These are phyloP conservation scores for Litoditis marina DNA, from an alignment of 2,888 invertebrate species.

Conservation along the genomic window DNA sequence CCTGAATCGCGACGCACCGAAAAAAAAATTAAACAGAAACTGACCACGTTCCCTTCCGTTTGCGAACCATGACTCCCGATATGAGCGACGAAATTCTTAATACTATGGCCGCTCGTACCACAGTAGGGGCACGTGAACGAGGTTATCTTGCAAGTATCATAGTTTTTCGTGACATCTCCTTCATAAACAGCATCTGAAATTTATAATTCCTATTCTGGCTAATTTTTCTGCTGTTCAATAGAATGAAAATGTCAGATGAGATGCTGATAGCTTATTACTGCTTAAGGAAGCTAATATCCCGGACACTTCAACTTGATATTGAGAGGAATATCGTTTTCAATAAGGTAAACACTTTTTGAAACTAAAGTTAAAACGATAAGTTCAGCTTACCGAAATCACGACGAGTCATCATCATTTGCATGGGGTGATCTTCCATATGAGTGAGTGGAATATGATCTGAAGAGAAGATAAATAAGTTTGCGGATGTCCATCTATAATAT, in stretches of 20 bases:
- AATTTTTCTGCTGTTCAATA: too few relatives aligned
- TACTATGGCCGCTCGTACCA: slow-evolving; percentile 92
- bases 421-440: slow-evolving; percentile 92
- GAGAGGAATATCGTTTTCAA: too few relatives aligned
- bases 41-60: slow-evolving; percentile 72
- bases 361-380: too few relatives aligned
- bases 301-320: too few relatives aligned
- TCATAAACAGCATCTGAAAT: slow-evolving; percentile 85
- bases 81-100: slow-evolving; percentile 76
- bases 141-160: slow-evolving; percentile 77
- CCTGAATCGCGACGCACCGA: too few relatives aligned
- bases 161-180: slow-evolving; percentile 81
- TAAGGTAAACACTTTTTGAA: too few relatives aligned
- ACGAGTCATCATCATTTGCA: slow-evolving; percentile 96
- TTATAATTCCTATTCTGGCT: background rate
- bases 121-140: slow-evolving; percentile 92
- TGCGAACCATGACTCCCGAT: slow-evolving; percentile 84
- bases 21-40: background rate
- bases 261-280: too few relatives aligned
- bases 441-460: slow-evolving; percentile 60
- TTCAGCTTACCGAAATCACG: slow-evolving; percentile 87
- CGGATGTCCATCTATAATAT: too few relatives aligned
- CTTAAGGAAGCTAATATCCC: too few relatives aligned
- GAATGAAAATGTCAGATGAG: too few relatives aligned
- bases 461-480: background rate